Conservation (phyloP, 2,797 vertebrate species). For the Notoglanidium macrostoma region DNA sequence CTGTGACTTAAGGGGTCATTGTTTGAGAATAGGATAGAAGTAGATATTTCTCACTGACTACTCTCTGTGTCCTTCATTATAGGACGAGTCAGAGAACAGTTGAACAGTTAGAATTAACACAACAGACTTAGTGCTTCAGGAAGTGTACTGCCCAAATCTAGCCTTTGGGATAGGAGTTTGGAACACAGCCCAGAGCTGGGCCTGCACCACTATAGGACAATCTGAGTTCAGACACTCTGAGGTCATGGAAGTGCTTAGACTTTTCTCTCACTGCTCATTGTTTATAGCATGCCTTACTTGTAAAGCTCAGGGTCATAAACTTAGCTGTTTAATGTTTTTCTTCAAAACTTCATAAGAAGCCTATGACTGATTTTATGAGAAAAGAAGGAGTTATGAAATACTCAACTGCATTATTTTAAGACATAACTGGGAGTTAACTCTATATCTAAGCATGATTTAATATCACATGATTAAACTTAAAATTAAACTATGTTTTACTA, state of each 20-base stretch:
- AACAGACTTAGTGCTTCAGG: conserved; percentile 7
- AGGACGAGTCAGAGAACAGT: background rate
- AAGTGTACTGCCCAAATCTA: conserved; percentile 21
- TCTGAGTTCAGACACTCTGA: background rate
- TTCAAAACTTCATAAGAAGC: background rate
- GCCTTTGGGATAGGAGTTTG: conserved; percentile 23
- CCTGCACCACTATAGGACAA: background rate
- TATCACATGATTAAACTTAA: background rate
- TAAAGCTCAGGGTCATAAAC: background rate
- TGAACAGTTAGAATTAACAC: background rate
- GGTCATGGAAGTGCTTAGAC: background rate
- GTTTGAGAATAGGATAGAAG: background rate
- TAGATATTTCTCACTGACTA: background rate
- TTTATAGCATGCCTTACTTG: background rate
- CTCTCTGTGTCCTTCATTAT: background rate
- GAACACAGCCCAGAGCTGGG: background rate
- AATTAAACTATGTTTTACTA: background rate
- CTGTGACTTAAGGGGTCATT: background rate
- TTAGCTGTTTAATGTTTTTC: background rate
- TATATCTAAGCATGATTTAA: background rate
- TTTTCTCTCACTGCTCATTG: background rate
- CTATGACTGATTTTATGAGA: background rate
- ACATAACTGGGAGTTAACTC: background rate
- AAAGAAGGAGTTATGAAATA: background rate
- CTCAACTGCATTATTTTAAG: background rate